Conservation (phyloP, 1,140 invertebrate species). For the Propsilocerus akamusi region DNA sequence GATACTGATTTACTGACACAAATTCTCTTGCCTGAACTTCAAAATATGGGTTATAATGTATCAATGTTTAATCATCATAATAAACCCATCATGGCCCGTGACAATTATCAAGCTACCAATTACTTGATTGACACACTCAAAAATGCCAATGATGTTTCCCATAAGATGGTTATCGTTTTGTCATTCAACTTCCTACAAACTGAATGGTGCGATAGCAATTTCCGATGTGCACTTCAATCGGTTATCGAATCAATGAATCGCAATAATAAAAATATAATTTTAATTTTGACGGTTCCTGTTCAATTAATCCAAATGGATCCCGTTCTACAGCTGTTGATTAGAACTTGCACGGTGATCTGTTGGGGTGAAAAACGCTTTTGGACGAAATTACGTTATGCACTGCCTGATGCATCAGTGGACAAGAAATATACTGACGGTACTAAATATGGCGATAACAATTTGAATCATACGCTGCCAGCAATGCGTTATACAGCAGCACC, state of each 20-base stretch:
- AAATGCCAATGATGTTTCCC: constrained; percentile 54
- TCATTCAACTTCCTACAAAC: constrained; percentile 52
- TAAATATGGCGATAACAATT: constrained; percentile 43
- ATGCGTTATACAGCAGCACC: not conserved
- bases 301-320: constrained; percentile 52
- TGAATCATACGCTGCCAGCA: too few species aligned
- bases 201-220: constrained; percentile 54
- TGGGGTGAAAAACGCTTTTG: constrained; percentile 77
- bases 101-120: constrained; percentile 44
- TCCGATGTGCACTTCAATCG: constrained; percentile 47
- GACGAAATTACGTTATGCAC: constrained; percentile 74
- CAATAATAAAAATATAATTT: constrained; percentile 53
- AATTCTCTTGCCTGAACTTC: constrained; percentile 57
- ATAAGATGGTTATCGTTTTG: constrained; percentile 49
- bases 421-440: constrained; percentile 1
- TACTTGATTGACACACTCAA: constrained; percentile 55
- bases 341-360: constrained; percentile 65
- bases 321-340: constrained; percentile 61
- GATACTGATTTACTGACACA: constrained; percentile 64
- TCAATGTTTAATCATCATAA: constrained; percentile 41
- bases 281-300: constrained; percentile 39
- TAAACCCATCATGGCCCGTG: constrained; percentile 21
- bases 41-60: constrained; percentile 49
- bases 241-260: constrained; percentile 48
- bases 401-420: constrained; percentile 43